Evolutionary conservation across 2,113 vertebrate genomes (phyloP).

Genomic region (Misgurnus anguillicaudatus): DNA sequence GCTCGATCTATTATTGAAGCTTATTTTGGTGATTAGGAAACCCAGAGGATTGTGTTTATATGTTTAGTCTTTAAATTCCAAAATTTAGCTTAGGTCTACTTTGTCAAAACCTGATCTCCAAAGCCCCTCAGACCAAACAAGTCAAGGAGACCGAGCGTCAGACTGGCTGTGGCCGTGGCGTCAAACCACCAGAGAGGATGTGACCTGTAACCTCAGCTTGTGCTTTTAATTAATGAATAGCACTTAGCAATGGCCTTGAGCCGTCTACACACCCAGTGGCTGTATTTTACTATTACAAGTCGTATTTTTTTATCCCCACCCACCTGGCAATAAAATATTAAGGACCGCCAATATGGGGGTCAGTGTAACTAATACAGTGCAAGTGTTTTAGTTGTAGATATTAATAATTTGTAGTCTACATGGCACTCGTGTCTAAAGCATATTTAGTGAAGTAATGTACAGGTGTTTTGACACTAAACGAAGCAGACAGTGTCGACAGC

Average conservation of each 20-base stretch:
- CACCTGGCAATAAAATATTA: conserved; percentile 21
- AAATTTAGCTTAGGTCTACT: conserved; percentile 4
- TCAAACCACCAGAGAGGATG: conserved; percentile 50
- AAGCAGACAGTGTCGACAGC: conserved; percentile 3
- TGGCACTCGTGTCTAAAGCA: background rate
- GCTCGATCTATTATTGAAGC: conserved; percentile 19
- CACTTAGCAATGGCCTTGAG: conserved; percentile 51
- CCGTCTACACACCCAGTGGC: conserved; percentile 22
- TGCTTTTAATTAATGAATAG: conserved; percentile 54
- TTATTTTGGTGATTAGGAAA: conserved; percentile 2
- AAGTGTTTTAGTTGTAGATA: conserved; percentile 6
- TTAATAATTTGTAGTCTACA: background rate
- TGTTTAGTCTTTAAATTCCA: conserved; percentile 32
- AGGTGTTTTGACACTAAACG: background rate
- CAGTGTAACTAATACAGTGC: background rate
- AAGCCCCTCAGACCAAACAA: conserved; percentile 22
- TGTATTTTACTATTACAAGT: conserved; percentile 32
- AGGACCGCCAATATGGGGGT: background rate
- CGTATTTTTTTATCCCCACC: conserved; percentile 1
- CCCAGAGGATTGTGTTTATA: conserved; percentile 14
- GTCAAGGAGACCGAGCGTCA: conserved; percentile 35
- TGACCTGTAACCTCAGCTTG: conserved; percentile 45
- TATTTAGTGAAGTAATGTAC: background rate
- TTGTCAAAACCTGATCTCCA: background rate
- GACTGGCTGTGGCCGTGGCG: conserved; percentile 47